Percentiles rank a stretch among this genome's conserved stretches.
phyloP scores from a whole-genome alignment of 2,113 vertebrate genomes.

The Pachypanchax playfairii region DNA sequence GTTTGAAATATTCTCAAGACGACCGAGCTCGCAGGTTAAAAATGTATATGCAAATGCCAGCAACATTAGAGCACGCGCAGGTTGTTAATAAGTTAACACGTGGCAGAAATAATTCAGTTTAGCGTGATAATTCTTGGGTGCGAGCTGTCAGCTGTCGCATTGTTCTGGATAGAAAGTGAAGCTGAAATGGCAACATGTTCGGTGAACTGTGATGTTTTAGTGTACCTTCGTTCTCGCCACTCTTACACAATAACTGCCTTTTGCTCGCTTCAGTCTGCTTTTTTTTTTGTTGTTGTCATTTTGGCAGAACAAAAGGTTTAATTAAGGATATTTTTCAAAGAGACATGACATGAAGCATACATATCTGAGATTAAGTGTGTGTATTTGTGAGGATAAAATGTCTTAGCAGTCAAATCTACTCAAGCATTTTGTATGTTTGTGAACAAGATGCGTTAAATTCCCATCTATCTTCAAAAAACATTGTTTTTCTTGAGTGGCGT shows the following conservation, averaged over 20 bases:
- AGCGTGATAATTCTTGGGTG: constrained; percentile 89
- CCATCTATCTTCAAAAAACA: constrained; percentile 23
- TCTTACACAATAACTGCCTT: constrained; percentile 77
- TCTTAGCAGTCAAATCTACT: constrained; percentile 27
- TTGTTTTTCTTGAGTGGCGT: constrained; percentile 17
- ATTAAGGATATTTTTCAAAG: constrained; percentile 71
- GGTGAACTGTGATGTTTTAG: constrained; percentile 83
- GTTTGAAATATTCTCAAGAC: constrained; percentile 70
- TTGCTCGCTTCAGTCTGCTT: constrained; percentile 57
- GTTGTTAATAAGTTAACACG: constrained; percentile 90
- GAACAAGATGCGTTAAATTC: constrained; percentile 22
- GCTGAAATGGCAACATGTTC: constrained; percentile 83
- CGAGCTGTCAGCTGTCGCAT: constrained; percentile 90
- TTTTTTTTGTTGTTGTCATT: constrained; percentile 56
- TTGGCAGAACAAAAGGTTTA: constrained; percentile 75
- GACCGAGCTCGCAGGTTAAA: constrained; percentile 80
- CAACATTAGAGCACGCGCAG: constrained; percentile 86
- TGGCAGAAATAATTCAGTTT: constrained; percentile 95
- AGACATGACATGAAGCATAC: constrained; percentile 48
- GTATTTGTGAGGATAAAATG: constrained; percentile 29
- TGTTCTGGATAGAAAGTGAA: constrained; percentile 82
- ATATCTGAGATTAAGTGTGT: constrained; percentile 37
- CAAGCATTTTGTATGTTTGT: constrained; percentile 21
- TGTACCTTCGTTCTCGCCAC: constrained; percentile 71
- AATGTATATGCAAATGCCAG: constrained; percentile 85